Percentiles rank a stretch among this genome's conserved stretches.
Evolutionary conservation across 2,113 vertebrate species (phyloP).

Genomic region (Serinus canaria): DNA sequence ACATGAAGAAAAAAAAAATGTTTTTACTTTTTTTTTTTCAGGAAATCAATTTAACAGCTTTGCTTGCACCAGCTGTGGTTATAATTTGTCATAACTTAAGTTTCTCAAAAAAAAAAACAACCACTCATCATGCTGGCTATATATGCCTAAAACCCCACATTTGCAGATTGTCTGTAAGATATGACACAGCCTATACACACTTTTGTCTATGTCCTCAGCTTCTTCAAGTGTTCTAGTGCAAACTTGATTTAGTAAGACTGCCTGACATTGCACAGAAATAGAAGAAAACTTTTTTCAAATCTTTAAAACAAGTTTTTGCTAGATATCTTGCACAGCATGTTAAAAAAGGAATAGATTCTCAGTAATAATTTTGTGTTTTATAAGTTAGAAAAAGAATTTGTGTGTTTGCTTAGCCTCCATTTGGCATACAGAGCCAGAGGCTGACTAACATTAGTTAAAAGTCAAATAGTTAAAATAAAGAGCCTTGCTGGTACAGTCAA

Average conservation of each 20-base stretch:
- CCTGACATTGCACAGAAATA: background rate
- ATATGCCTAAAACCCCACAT: conserved; percentile 16
- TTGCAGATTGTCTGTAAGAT: background rate
- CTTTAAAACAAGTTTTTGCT: background rate
- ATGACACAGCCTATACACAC: background rate
- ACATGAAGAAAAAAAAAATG: background rate
- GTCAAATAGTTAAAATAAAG: background rate
- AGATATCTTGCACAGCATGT: background rate
- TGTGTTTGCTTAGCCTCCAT: background rate
- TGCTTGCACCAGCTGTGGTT: background rate
- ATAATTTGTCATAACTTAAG: background rate
- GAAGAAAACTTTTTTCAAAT: background rate
- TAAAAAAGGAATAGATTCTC: background rate
- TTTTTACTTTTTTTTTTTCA: background rate
- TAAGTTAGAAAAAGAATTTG: background rate
- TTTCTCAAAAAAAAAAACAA: conserved; percentile 54
- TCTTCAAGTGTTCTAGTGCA: background rate
- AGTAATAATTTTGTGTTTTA: background rate
- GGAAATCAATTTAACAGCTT: background rate
- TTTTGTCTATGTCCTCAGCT: background rate
- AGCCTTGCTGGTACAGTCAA: background rate
- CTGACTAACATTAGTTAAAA: background rate
- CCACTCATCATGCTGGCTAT: conserved; percentile 49
- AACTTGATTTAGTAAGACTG: background rate
- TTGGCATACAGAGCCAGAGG: background rate